Evolutionary conservation across 2,888 invertebrate genomes (phyloP).

Genomic region (Pseudolycoriella hygida): DNA sequence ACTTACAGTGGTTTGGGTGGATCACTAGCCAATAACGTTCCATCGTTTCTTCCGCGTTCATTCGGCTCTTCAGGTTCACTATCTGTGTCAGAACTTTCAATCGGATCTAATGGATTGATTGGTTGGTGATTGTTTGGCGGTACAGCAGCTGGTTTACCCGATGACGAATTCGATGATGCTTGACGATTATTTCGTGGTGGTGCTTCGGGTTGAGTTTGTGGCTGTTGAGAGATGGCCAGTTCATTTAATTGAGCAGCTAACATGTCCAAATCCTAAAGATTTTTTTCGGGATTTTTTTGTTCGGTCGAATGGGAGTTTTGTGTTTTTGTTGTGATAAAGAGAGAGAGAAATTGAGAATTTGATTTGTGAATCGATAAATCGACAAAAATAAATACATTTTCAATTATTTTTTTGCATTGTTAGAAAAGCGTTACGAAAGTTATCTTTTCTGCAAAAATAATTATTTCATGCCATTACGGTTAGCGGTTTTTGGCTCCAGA

Average conservation of each 20-base stretch:
- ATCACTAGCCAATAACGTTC: constrained; percentile 87
- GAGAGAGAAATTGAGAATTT: background rate
- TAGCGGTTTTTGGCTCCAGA: too few species aligned
- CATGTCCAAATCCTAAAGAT: constrained; percentile 77
- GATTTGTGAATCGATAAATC: background rate
- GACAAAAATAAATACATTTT: background rate
- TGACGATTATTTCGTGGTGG: constrained; percentile 46
- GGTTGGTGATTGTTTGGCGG: constrained; percentile 26
- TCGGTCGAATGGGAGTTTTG: constrained; percentile 16
- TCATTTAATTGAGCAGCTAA: constrained; percentile 92
- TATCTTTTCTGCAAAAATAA: too few species aligned
- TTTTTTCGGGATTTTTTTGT: background rate
- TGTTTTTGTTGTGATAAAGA: constrained; percentile 8
- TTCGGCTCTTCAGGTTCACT: constrained; percentile 68
- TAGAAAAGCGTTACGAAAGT: too few species aligned
- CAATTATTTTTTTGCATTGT: too few species aligned
- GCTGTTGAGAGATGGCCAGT: constrained; percentile 48
- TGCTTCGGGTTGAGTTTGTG: constrained; percentile 47
- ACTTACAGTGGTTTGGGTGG: constrained; percentile 93
- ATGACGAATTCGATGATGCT: constrained; percentile 14
- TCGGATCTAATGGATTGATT: constrained; percentile 43
- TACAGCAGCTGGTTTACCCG: constrained; percentile 23
- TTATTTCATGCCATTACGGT: too few species aligned
- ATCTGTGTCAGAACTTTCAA: constrained; percentile 62
- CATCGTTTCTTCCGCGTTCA: constrained; percentile 72